Evolutionary conservation across 1,140 invertebrate genomes (phyloP), one percentile per base, ranked within the genome.

Genomic region (Pogonomyrmex barbatus): DNA sequence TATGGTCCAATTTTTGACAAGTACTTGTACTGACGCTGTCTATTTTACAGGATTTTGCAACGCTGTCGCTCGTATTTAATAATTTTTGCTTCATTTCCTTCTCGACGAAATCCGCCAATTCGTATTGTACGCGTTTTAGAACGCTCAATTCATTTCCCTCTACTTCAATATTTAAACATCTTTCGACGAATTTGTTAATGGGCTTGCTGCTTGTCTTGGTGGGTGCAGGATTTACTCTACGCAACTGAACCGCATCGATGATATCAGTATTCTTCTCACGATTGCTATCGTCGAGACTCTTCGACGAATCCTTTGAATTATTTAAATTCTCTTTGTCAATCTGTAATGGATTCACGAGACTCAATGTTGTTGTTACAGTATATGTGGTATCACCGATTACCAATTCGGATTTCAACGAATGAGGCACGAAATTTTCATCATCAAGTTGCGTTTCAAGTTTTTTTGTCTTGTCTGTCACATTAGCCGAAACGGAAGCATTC

Each of bases 131-230:
- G 0, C 86, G 87, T 52, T 93, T 93, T 2, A 95, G 62, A 3
- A 91, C 78, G 2, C 89, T 78, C 1, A 93, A 71, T 60, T 95
- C 94, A 5, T 91, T 91, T 6, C 94, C 93, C 56, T 95, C 94
- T 0, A 95, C 91, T 52, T 94, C 93, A 24, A 95, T 94, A 17
- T 94, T 94, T 9, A 95, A 75, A 86, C 94, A 95, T 33, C 92
- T 91, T 65, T 95, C 92, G 0, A 94, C 12, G 17, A 87, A 91
- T 63, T 89, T 92, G 50, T 90, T 93, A 14, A 93, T 90, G 9
- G 30, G n/a, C 6, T 73, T 73, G 14, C 6, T 54, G 4, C n/a
- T 65, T 17, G 39, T 3, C 3, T 68, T 68, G n/a, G 78, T 82
- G 0, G 75, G 60, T 1, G 82, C 47, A 3, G 94, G 92, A 77